These are phyloP conservation scores for Tetranychus cinnabarinus DNA, from an alignment of 1,140 invertebrate genomes.

Conservation along the genomic window DNA sequence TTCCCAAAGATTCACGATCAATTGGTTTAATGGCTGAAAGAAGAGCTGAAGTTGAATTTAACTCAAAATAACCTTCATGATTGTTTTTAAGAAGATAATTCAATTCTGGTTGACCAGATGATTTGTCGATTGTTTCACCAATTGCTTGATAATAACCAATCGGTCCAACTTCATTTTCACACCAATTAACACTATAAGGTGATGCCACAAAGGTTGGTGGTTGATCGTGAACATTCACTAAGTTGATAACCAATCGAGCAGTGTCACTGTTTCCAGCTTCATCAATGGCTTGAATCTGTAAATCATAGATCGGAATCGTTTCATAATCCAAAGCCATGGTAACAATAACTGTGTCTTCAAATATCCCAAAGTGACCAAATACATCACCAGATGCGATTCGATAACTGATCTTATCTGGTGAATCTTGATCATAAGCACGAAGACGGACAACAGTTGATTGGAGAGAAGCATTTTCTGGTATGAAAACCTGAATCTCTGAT, in stretches of 20 bases:
- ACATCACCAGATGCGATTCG: slow-evolving; percentile 65
- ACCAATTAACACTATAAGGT: slow-evolving; percentile 69
- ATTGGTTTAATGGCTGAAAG: slow-evolving; percentile 52
- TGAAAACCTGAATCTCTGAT: background rate
- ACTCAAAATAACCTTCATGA: slow-evolving; percentile 49
- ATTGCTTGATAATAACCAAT: background rate
- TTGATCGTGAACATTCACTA: slow-evolving; percentile 86
- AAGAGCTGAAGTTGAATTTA: slow-evolving; percentile 66
- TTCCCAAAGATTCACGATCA: slow-evolving; percentile 40
- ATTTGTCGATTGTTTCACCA: background rate
- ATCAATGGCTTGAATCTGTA: slow-evolving; percentile 2
- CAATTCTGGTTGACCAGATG: slow-evolving; percentile 46
- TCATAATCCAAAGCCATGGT: background rate
- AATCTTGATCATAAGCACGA: slow-evolving; percentile 67
- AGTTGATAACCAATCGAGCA: slow-evolving; percentile 32
- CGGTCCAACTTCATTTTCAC: slow-evolving; percentile 31
- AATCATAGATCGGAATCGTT: background rate
- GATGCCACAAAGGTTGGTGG: slow-evolving; percentile 71
- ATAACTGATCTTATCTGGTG: slow-evolving; percentile 37
- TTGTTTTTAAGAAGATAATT: slow-evolving; percentile 78
- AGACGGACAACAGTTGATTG: slow-evolving; percentile 59
- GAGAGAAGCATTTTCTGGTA: slow-evolving; percentile 24
- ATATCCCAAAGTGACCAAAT: slow-evolving; percentile 18
- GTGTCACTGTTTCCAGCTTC: slow-evolving; percentile 29
- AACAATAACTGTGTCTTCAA: background rate